phyloP scores from a whole-genome alignment of 2,797 vertebrate genomes.

The Lacerta bilineata region DNA sequence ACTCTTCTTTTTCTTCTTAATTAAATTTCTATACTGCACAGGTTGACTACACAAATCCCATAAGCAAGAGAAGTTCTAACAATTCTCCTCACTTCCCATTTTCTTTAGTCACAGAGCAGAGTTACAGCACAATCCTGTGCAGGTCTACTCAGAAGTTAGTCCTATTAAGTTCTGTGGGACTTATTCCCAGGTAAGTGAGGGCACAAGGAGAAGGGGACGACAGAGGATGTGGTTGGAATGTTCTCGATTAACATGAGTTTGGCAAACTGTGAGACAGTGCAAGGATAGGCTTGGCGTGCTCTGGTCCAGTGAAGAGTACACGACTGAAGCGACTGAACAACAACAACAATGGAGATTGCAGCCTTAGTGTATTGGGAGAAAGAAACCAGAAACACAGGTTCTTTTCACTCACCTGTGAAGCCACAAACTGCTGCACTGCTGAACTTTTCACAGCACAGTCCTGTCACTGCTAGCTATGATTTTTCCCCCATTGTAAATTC shows the following conservation, averaged over 20 bases:
- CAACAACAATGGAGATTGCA: too few species aligned
- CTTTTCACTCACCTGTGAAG: conserved; percentile 50
- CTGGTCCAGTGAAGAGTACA: too few species aligned
- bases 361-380: conserved; percentile 33
- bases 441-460: conserved; percentile 50
- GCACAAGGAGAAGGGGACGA: too few species aligned
- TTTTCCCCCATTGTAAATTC: conserved; percentile 46
- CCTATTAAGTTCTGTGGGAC: too few species aligned
- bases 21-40: too few species aligned
- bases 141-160: background rate
- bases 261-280: too few species aligned
- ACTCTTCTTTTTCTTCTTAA: too few species aligned
- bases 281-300: too few species aligned
- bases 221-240: too few species aligned
- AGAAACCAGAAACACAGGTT: conserved; percentile 22
- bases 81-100: conserved; percentile 62
- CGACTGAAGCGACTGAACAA: too few species aligned
- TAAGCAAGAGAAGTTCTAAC: conserved; percentile 52
- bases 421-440: conserved; percentile 28
- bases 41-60: background rate
- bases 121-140: background rate
- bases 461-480: conserved; percentile 62
- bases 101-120: conserved; percentile 49
- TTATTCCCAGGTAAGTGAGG: background rate
- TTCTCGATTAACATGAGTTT: too few species aligned